Conservation (phyloP, 1,140 invertebrate species). For the Wasmannia auropunctata region DNA sequence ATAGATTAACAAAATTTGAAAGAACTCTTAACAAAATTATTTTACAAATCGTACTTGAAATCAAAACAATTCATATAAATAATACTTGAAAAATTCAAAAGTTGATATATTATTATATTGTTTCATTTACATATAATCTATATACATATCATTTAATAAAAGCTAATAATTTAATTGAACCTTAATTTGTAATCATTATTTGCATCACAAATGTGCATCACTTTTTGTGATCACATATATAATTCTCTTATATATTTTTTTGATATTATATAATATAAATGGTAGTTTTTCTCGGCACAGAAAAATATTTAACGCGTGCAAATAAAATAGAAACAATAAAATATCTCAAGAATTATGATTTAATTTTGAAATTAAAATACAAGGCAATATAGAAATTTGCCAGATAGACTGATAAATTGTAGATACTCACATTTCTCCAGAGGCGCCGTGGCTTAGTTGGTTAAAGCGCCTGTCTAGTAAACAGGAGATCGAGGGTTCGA, state of each 20-base stretch:
- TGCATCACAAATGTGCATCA: background rate
- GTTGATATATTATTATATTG: background rate
- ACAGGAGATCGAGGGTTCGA: constrained; percentile 85
- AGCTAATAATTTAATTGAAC: background rate
- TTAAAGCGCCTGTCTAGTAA: constrained; percentile 88
- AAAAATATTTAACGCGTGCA: background rate
- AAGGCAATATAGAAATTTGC: background rate
- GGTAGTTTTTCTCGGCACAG: background rate
- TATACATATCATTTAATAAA: background rate
- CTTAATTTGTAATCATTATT: background rate
- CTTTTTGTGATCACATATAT: background rate
- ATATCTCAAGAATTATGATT: background rate
- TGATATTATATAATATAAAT: background rate
- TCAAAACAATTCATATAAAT: background rate
- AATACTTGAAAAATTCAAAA: background rate
- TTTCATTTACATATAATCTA: background rate
- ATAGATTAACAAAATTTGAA: background rate
- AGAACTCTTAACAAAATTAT: background rate
- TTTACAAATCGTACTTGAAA: background rate
- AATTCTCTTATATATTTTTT: background rate
- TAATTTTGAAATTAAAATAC: background rate
- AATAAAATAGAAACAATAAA: background rate
- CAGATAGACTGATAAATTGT: background rate
- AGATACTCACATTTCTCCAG: background rate
- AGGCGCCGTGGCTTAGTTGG: constrained; percentile 87